Conservation (phyloP, 2,113 vertebrate genomes). For the Chionomys nivalis region DNA sequence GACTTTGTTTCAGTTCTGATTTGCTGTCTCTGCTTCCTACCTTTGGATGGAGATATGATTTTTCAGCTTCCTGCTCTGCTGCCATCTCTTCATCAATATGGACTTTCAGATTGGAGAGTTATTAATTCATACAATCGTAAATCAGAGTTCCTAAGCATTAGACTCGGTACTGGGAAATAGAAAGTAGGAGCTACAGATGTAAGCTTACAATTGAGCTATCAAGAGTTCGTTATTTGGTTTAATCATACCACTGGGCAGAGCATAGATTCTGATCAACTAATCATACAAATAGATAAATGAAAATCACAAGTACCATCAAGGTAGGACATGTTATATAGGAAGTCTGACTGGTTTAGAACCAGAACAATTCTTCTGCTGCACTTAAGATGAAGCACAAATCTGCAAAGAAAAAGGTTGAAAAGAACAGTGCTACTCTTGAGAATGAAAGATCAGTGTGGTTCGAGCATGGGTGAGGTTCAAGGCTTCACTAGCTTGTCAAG, state of each 20-base stretch:
- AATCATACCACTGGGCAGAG: neutral
- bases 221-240: neutral
- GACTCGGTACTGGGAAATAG: neutral
- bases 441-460: neutral
- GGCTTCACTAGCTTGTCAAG: neutral
- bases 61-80: neutral
- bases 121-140: neutral
- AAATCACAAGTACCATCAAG: neutral
- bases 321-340: neutral
- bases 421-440: neutral
- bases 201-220: constrained; percentile 6
- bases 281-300: neutral
- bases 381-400: neutral
- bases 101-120: neutral
- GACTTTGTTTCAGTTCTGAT: too few species aligned
- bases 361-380: neutral
- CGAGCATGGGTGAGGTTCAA: neutral
- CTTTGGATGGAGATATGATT: neutral
- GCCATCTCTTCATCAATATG: too few species aligned
- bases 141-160: neutral
- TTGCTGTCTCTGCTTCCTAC: neutral
- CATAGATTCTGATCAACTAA: neutral
- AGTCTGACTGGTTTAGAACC: neutral
- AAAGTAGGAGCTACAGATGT: neutral
- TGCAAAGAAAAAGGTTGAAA: neutral